A percentile compares a stretch with the other conserved stretches of the same genome.
phyloP scores from a whole-genome alignment of 2,888 invertebrate genomes.

The Diogma glabrata region DNA sequence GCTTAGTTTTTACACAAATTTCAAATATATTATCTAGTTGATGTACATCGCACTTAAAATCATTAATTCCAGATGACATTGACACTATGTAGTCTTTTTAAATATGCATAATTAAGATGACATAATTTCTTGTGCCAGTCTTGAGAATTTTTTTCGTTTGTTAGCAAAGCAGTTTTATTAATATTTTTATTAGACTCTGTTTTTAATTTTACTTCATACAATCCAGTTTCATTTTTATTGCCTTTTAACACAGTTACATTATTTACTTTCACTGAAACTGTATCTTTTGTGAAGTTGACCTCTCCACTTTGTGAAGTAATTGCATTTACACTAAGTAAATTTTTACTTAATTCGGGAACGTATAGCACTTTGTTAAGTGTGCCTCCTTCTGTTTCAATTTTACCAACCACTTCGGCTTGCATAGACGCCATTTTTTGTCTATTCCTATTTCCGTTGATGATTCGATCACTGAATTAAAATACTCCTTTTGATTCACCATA shows the following conservation, averaged over 20 bases:
- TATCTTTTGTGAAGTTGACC: neutral
- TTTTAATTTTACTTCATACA: conserved; percentile 1
- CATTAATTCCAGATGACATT: neutral
- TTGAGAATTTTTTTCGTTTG: neutral
- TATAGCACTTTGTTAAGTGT: neutral
- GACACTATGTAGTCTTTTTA: neutral
- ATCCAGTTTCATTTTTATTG: neutral
- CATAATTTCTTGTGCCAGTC: neutral
- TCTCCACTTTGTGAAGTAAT: neutral
- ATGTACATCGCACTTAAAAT: conserved; percentile 12
- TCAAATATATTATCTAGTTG: conserved; percentile 3
- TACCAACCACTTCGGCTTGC: neutral
- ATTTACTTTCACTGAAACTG: neutral
- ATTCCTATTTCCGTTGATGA: neutral
- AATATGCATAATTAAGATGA: neutral
- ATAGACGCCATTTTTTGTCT: neutral
- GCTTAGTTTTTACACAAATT: neutral
- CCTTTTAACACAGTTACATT: neutral
- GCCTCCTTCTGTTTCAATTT: neutral
- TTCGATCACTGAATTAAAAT: neutral
- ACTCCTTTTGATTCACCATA: neutral
- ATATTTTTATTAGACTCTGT: too few relatives aligned
- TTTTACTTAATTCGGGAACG: neutral
- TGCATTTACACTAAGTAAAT: neutral
- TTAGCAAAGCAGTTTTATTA: neutral